Conservation (phyloP, 2,888 invertebrate genomes). For the Hypomecis punctinalis region DNA sequence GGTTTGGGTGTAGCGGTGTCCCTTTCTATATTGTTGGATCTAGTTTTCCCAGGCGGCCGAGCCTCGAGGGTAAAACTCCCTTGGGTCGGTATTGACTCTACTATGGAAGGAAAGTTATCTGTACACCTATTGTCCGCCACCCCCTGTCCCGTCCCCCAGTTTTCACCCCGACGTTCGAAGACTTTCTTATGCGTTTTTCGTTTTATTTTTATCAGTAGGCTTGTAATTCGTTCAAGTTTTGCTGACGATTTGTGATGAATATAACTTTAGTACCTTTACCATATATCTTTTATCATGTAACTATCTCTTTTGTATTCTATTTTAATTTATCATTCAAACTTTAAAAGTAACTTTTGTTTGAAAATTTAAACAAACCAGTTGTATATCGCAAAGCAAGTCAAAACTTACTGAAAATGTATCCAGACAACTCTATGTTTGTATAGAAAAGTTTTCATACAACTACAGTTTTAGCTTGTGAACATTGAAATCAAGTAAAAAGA, state of each 20-base stretch:
- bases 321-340: too few relatives aligned
- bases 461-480: too few relatives aligned
- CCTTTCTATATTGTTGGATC: constrained; percentile 84
- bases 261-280: background rate
- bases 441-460: too few relatives aligned
- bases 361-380: too few relatives aligned
- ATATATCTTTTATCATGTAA: too few relatives aligned
- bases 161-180: constrained; percentile 64
- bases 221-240: constrained; percentile 46
- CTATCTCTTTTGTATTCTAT: too few relatives aligned
- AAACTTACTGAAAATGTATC: too few relatives aligned
- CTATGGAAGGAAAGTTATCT: constrained; percentile 85
- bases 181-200: constrained; percentile 84
- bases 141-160: constrained; percentile 60
- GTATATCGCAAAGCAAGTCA: too few relatives aligned
- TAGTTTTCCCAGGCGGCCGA: constrained; percentile 85
- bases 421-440: too few relatives aligned
- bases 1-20: constrained; percentile 65
- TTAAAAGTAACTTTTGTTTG: too few relatives aligned
- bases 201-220: constrained; percentile 70
- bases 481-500: too few relatives aligned
- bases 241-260: constrained; percentile 36
- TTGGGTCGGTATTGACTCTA: constrained; percentile 84
- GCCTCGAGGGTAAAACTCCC: constrained; percentile 84
- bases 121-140: constrained; percentile 83